These are phyloP conservation scores for Bucorvus abyssinicus DNA, from an alignment of 2,797 vertebrate genomes.

Conservation along the genomic window DNA sequence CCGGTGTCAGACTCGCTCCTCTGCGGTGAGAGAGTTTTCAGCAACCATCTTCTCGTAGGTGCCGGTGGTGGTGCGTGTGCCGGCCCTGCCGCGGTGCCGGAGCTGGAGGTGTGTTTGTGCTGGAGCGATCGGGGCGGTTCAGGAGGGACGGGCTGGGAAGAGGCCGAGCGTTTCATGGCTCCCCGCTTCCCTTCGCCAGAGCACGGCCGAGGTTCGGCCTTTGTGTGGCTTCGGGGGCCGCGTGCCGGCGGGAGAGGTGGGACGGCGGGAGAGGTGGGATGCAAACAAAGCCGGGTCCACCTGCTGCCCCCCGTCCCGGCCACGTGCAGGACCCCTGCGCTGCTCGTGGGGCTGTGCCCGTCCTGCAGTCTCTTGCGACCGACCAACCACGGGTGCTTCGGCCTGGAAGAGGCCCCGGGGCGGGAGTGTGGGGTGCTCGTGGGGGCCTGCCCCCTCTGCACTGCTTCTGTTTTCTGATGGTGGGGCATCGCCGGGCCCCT, in stretches of 20 bases:
- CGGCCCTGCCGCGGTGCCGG: neutral
- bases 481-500: accelerated
- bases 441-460: accelerated
- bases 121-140: neutral
- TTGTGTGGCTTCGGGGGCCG: constrained; percentile 12
- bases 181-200: neutral
- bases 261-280: neutral
- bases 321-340: accelerated
- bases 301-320: neutral
- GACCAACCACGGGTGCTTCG: accelerated
- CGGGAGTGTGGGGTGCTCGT: accelerated
- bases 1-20: neutral
- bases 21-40: neutral
- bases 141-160: neutral
- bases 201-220: neutral
- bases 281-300: neutral
- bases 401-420: neutral
- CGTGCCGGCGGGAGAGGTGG: neutral
- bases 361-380: accelerated
- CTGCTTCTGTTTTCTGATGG: neutral
- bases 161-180: neutral
- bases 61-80: neutral
- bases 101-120: neutral
- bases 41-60: constrained; percentile 19
- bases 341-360: accelerated